Conservation (phyloP, 2,888 invertebrate genomes). For the Lasioglossum zephyrum region DNA sequence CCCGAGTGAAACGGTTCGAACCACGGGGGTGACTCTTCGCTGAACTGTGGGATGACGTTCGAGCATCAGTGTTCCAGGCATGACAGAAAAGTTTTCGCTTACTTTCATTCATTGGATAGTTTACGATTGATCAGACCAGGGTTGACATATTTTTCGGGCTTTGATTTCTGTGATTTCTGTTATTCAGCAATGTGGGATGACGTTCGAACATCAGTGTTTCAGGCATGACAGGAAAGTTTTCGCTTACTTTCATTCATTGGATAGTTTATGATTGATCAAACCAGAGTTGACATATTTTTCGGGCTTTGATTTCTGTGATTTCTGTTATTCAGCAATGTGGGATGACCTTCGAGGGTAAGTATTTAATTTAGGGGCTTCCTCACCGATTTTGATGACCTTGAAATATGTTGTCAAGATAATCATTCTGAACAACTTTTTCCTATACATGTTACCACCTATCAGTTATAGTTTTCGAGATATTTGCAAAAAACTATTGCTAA, state of each 20-base stretch:
- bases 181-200: neutral
- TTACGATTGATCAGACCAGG: neutral
- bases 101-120: neutral
- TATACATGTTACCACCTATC: too few relatives aligned
- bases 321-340: neutral
- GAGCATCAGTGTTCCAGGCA: neutral
- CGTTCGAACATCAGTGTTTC: neutral
- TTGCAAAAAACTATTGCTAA: too few relatives aligned
- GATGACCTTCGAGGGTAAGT: too few relatives aligned
- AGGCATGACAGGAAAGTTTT: neutral
- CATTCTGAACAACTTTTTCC: too few relatives aligned
- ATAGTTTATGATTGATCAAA: neutral
- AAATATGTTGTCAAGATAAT: too few relatives aligned
- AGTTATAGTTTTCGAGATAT: too few relatives aligned
- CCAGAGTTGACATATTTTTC: neutral
- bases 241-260: neutral
- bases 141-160: neutral
- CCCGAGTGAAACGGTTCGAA: slow-evolving; percentile 41
- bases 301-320: neutral
- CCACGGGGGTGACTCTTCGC: slow-evolving; percentile 18
- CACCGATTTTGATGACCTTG: too few relatives aligned
- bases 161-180: neutral
- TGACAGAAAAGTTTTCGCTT: neutral
- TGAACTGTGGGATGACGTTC: slow-evolving; percentile 30
- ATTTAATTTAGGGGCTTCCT: too few relatives aligned